These are phyloP conservation scores for Dexiosoma caninum DNA, from an alignment of 2,888 invertebrate species.

Conservation along the genomic window DNA sequence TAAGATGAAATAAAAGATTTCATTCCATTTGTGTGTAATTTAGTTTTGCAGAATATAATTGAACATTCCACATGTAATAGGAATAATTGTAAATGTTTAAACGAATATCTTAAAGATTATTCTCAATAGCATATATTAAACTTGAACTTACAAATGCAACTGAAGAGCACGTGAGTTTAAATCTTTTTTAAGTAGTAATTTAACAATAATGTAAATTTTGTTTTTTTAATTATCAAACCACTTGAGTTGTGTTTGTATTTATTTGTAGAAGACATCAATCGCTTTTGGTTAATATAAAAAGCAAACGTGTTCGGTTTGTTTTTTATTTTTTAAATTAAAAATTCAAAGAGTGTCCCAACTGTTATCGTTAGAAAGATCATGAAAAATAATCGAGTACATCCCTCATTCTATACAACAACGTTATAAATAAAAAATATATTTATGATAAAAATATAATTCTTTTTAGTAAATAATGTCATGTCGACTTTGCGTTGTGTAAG, in stretches of 20 bases:
- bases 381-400: neutral
- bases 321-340: neutral
- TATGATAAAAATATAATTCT: too few relatives aligned
- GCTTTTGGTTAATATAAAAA: neutral
- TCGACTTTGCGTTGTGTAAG: too few relatives aligned
- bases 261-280: neutral
- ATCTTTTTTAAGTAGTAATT: neutral
- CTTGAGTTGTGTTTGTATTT: neutral
- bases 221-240: neutral
- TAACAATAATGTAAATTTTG: neutral
- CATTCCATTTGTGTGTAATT: neutral
- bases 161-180: neutral
- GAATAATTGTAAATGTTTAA: constrained; percentile 3
- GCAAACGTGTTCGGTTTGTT: constrained; percentile 23
- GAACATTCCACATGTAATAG: neutral
- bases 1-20: neutral
- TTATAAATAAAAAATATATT: too few relatives aligned
- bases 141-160: constrained; percentile 25
- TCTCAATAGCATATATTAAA: constrained; percentile 21
- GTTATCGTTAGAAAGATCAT: constrained; percentile 24
- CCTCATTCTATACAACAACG: too few relatives aligned
- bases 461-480: too few relatives aligned
- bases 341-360: constrained; percentile 22
- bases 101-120: neutral
- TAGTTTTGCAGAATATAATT: neutral